Conservation (phyloP, 2,888 invertebrate genomes). For the Synergus laeviventris region DNA sequence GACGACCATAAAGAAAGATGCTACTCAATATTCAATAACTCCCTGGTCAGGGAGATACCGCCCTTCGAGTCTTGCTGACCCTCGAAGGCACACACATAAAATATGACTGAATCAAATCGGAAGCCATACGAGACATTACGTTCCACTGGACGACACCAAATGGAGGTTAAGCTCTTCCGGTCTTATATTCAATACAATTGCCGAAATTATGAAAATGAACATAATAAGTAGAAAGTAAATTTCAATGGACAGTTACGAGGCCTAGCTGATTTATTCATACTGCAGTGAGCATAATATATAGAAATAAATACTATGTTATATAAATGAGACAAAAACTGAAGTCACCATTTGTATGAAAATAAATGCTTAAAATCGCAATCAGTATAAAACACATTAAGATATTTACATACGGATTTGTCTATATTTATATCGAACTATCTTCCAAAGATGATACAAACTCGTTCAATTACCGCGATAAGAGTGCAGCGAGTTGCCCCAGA, state of each 20-base stretch:
- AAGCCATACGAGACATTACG: slow-evolving; percentile 64
- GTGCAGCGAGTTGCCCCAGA: slow-evolving; percentile 56
- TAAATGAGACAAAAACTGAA: background rate
- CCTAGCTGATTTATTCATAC: too few species aligned
- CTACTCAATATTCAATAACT: slow-evolving; percentile 56
- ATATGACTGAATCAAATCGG: slow-evolving; percentile 72
- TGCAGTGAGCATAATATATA: background rate
- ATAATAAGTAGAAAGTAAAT: background rate
- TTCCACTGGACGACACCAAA: slow-evolving; percentile 64
- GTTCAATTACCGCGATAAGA: slow-evolving; percentile 59
- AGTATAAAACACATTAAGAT: slow-evolving; percentile 40
- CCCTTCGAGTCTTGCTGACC: background rate
- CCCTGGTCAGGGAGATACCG: background rate
- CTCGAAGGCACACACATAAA: slow-evolving; percentile 60
- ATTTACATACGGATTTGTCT: slow-evolving; percentile 47
- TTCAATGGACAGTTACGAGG: background rate
- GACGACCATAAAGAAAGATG: slow-evolving; percentile 52
- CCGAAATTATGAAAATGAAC: slow-evolving; percentile 42
- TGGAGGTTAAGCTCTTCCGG: slow-evolving; percentile 74
- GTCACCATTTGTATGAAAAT: background rate
- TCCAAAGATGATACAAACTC: slow-evolving; percentile 56
- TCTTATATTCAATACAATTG: slow-evolving; percentile 51
- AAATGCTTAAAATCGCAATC: slow-evolving; percentile 45
- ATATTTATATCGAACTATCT: slow-evolving; percentile 54
- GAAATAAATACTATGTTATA: background rate